Evolutionary conservation across 2,113 vertebrate genomes (phyloP).

Genomic region (Petrocephalus microphthalmus): DNA sequence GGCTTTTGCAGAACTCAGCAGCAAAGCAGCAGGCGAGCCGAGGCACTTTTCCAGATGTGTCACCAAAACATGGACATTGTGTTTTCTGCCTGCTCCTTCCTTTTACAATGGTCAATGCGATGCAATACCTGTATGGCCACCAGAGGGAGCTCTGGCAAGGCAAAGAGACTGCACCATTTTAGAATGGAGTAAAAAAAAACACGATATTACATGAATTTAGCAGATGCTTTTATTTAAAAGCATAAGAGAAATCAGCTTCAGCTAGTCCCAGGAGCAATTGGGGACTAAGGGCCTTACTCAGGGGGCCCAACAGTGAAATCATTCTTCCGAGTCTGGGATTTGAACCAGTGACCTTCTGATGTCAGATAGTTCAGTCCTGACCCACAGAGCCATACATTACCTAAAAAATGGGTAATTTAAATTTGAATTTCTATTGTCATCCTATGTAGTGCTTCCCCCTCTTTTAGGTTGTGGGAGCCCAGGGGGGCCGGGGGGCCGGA

Average conservation of each 20-base stretch:
- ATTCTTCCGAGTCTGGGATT: not conserved
- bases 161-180: not conserved
- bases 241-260: not conserved
- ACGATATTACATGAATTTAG: not conserved
- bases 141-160: conserved; percentile 55
- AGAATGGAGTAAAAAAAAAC: not conserved
- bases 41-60: conserved; percentile 47
- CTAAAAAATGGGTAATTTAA: not conserved
- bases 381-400: not conserved
- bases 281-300: not conserved
- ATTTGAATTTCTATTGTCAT: not conserved
- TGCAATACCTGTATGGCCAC: conserved; percentile 37
- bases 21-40: not conserved
- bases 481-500: not conserved
- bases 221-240: not conserved
- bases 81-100: conserved; percentile 19
- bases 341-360: not conserved
- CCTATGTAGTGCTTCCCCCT: not conserved
- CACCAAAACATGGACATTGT: conserved; percentile 36
- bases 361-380: not conserved
- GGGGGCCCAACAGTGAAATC: not conserved
- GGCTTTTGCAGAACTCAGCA: conserved; percentile 33
- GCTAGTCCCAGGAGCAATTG: not conserved
- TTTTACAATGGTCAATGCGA: not conserved
- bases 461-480: not conserved